phyloP scores from a whole-genome alignment of 2,888 invertebrate species.

The Trissolcus brochymenae region DNA sequence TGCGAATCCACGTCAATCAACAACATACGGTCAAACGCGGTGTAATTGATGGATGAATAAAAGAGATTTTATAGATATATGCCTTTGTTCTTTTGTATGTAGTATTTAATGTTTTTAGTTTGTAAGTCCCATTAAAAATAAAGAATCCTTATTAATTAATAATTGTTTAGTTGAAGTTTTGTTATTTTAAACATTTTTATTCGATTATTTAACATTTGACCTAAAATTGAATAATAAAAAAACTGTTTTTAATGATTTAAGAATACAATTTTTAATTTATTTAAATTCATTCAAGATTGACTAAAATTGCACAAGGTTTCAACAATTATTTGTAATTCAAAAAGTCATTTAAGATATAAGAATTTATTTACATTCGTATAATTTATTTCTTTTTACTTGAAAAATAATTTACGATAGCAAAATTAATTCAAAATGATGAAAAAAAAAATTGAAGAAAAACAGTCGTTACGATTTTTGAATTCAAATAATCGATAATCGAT shows the following conservation, averaged over 20 bases:
- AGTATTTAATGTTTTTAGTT: neutral
- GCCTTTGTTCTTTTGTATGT: constrained; percentile 49
- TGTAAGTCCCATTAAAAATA: neutral
- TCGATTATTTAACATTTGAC: no score
- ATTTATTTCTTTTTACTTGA: neutral
- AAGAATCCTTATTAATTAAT: no score
- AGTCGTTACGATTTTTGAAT: neutral
- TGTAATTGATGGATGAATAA: constrained; percentile 70
- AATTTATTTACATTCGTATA: neutral
- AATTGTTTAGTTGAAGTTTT: no score
- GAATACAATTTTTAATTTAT: neutral
- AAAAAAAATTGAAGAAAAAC: neutral
- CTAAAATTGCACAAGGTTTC: no score
- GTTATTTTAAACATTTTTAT: no score
- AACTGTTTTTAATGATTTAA: neutral
- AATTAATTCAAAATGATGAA: neutral
- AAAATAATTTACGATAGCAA: neutral
- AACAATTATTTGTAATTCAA: no score
- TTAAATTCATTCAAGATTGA: no score
- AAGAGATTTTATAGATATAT: constrained; percentile 70
- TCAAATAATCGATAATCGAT: no score
- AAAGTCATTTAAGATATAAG: no score
- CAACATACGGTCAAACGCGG: constrained; percentile 65
- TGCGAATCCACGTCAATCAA: constrained; percentile 62
- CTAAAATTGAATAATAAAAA: no score